Evolutionary conservation across 2,888 invertebrate species (phyloP).

Genomic region (Doris montereyensis): DNA sequence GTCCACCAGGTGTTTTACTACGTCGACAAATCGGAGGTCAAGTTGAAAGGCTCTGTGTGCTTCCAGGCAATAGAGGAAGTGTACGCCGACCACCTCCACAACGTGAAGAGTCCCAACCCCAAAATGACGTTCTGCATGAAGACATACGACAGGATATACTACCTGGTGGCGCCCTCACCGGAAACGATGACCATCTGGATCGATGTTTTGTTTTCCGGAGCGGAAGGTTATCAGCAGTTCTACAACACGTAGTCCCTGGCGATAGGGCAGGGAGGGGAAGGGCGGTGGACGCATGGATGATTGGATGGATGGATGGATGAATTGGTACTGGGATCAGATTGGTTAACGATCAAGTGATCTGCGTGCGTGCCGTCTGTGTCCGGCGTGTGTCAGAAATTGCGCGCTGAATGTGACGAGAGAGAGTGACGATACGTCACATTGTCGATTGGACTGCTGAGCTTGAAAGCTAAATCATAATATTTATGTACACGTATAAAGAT

Average conservation of each 20-base stretch:
- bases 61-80: conserved; percentile 95
- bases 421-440: conserved; percentile 9
- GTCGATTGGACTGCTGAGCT: no score
- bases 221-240: conserved; percentile 88
- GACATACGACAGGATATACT: conserved; percentile 90
- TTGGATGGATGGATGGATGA: no score
- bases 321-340: no score
- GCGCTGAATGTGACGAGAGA: background rate
- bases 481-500: no score
- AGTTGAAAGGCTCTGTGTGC: conserved; percentile 82
- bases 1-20: conserved; percentile 83
- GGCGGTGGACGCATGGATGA: no score
- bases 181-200: conserved; percentile 98
- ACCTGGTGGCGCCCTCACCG: conserved; percentile 92
- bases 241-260: conserved; percentile 27
- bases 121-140: conserved; percentile 95
- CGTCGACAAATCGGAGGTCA: conserved; percentile 89
- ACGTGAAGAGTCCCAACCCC: conserved; percentile 91
- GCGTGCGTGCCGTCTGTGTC: no score
- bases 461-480: no score
- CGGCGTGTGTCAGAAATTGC: no score
- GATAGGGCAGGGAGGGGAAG: no score
- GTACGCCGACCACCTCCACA: conserved; percentile 94
- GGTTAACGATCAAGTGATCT: no score
- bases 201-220: conserved; percentile 93